Conservation (phyloP, 2,797 vertebrate species). For the Buphagus erythrorhynchus region DNA sequence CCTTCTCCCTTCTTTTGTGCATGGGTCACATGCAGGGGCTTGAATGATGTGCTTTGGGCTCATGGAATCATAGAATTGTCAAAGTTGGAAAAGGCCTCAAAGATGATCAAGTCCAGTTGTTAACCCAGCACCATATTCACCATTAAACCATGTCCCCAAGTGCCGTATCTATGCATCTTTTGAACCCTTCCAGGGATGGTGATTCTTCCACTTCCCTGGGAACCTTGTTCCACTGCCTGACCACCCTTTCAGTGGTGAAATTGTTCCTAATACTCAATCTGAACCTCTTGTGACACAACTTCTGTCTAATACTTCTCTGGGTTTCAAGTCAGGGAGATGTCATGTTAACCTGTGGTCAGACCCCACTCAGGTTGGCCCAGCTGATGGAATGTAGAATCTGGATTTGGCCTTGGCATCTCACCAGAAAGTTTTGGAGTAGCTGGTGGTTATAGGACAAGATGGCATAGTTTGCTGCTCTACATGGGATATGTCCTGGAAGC, state of each 20-base stretch:
- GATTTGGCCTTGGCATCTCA: background rate
- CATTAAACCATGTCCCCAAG: background rate
- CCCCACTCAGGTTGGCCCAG: background rate
- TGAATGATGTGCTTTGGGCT: background rate
- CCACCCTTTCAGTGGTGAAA: background rate
- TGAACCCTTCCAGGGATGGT: background rate
- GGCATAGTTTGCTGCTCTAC: background rate
- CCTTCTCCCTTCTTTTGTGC: background rate
- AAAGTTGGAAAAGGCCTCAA: background rate
- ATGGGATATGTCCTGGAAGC: background rate
- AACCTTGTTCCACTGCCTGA: background rate
- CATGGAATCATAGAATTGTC: background rate
- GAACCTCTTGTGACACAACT: background rate
- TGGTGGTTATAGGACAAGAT: background rate
- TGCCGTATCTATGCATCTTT: fast-evolving
- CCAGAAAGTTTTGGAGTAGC: background rate
- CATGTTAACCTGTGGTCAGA: background rate
- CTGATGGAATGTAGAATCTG: background rate
- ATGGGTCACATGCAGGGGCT: background rate
- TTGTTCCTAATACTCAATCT: background rate
- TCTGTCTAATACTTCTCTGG: background rate
- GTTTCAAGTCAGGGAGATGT: background rate
- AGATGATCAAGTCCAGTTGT: background rate
- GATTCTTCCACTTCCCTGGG: background rate
- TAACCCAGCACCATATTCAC: background rate